Base-by-base conservation (phyloP, 23 tunicate species). In the Styela plicata region DNA sequence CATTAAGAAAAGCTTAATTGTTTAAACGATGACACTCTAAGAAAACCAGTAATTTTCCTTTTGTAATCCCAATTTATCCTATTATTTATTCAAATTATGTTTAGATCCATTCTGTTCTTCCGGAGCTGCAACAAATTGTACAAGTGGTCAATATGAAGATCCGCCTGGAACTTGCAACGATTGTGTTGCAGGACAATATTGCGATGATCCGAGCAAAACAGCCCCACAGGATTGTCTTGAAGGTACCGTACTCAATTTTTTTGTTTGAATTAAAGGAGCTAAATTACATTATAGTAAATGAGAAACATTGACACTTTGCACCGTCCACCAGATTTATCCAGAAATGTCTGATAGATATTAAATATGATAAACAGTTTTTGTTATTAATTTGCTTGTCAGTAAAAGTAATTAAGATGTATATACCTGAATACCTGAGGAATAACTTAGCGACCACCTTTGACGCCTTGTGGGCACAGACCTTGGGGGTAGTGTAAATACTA, bases 141-240 rank as follows among this genome's bases (percentile, higher is more conserved):
- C 66, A 17, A 29, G 24, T 44, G 36, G 81, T 76, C 1, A 52
- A 20, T 53, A n/a, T 29, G 81, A 57, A 17, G 0, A 76, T 29
- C 24, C 36, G 21, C n/a, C 81, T 24, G 81, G 81, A 25, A 44
- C 81, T 7, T 76, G 81, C 65, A 53, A 22, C 0, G 1, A 25
- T 76, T 76, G 81, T 76, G 2, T 1, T 0, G 63, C 81, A 24
- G 81, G 81, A 1, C 67, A 44, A 24, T 76, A 76, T 53, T 76
- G 81, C 44, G 66, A 25, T 44, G 64, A 52, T 44, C 81, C 81
- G 16, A 76, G 31, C 24, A 57, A 36, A 24, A 76, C 81, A 25
- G n/a, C 17, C 17, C 64, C 64, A 26, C 27, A 24, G 0, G 81
- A 44, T 1, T 76, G 81, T 76, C 2, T 23, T 1, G 52, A 32